Percentiles rank a stretch among this genome's conserved stretches.
Evolutionary conservation across 2,888 invertebrate species (phyloP).

Genomic region (Athetis lepigone): DNA sequence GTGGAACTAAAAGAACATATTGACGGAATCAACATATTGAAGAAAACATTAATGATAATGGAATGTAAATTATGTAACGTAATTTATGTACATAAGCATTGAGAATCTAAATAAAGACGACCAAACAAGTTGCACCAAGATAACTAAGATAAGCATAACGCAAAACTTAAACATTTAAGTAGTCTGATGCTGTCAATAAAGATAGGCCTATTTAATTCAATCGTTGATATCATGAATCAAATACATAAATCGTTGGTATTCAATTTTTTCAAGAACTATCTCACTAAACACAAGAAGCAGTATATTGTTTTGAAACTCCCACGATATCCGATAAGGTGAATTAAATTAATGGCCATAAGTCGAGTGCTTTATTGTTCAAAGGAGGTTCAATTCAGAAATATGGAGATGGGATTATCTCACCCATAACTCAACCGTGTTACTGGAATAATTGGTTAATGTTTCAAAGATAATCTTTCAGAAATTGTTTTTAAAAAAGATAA

Average conservation of each 20-base stretch:
- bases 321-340: slow-evolving; percentile 65
- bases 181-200: not conserved
- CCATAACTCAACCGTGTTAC: slow-evolving; percentile 39
- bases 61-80: slow-evolving; percentile 23
- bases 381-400: slow-evolving; percentile 44
- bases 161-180: not conserved
- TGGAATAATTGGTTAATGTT: slow-evolving; percentile 47
- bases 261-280: slow-evolving; percentile 27
- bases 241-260: not conserved
- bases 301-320: slow-evolving; percentile 62
- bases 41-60: slow-evolving; percentile 13
- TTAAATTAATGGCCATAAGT: slow-evolving; percentile 59
- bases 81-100: slow-evolving; percentile 19
- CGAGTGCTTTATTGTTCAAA: slow-evolving; percentile 50
- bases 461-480: slow-evolving; percentile 31
- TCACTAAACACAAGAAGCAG: slow-evolving; percentile 33
- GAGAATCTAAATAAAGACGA: slow-evolving; percentile 16
- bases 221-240: too few species aligned
- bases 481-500: slow-evolving; percentile 23
- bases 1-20: slow-evolving; percentile 15
- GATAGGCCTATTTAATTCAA: slow-evolving; percentile 8
- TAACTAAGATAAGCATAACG: not conserved
- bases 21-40: slow-evolving; percentile 14
- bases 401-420: slow-evolving; percentile 55
- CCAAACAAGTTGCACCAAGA: not conserved